Percentiles rank a stretch among this genome's conserved stretches.
phyloP scores from a whole-genome alignment of 2,888 invertebrate genomes.

The Strigamia transsilvanica region DNA sequence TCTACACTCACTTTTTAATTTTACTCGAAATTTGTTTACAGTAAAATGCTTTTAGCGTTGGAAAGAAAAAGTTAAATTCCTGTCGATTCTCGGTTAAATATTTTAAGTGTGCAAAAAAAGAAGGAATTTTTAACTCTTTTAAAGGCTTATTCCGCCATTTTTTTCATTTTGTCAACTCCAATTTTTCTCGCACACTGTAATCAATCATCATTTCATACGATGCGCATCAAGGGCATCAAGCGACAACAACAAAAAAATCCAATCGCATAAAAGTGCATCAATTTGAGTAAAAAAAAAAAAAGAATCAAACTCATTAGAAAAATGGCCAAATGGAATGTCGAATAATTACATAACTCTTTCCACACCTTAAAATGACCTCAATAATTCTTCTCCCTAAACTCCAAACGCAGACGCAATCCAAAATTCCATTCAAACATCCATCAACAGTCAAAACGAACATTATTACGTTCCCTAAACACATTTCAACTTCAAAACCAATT shows the following conservation, averaged over 20 bases:
- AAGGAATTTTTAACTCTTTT: neutral
- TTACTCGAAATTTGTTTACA: neutral
- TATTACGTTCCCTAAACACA: slow-evolving; percentile 19
- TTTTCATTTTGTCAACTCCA: neutral
- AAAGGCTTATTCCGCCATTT: neutral
- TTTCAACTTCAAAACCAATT: neutral
- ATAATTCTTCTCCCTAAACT: slow-evolving; percentile 10
- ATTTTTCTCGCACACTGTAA: neutral
- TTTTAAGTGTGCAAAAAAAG: neutral
- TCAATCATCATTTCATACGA: slow-evolving; percentile 33
- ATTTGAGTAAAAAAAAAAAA: neutral
- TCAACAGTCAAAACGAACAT: neutral
- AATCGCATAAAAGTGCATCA: slow-evolving; percentile 13
- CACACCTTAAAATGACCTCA: neutral
- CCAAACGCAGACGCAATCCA: neutral
- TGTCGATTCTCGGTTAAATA: neutral
- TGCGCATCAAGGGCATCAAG: slow-evolving; percentile 29
- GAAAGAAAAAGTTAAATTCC: neutral
- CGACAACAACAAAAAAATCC: neutral
- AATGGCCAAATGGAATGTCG: neutral
- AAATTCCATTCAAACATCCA: slow-evolving; percentile 31
- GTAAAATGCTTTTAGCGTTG: neutral
- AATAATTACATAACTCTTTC: slow-evolving; percentile 37
- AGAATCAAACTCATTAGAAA: neutral
- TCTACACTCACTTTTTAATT: no score